Base-by-base conservation (phyloP, 2,797 vertebrate genomes). In the Smutsia temminckii region DNA sequence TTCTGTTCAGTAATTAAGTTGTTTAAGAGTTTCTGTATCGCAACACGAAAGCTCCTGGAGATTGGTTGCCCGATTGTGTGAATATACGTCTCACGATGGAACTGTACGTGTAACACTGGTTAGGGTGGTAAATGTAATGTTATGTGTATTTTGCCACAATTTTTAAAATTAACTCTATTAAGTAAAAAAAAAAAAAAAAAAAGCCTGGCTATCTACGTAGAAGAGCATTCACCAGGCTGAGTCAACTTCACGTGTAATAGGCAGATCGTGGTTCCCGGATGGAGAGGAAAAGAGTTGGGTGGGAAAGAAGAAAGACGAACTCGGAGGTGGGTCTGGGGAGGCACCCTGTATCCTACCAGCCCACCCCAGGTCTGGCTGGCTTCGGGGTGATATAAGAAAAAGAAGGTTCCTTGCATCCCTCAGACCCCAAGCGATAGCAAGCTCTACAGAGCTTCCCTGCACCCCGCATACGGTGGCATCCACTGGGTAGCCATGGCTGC, bases 21-120 rank as follows among this genome's bases (percentile, higher is more conserved):
- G 6, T 51, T 40, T 27, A 29, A 51, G 61, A 8, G 34, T 40
- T 21, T 55, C 40, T 4, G 13, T 64, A 59, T 37, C 6, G 4
- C 37, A 55, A 10, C 7, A 27, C 3, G 49, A 66, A 27, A 59
- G 42, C 3, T 71, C 57, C 74, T 55, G 68, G 68, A 55, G 46
- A 17, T 2, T 6, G 17, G 17, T 40, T 6, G 16, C 11, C 18
- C 20, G 64, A 3, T 3, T 0, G 5, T 10, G 40, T n/a, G 29
- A 3, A 14, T 7, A 4, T 8, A 3, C 11, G 3, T 16, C 9
- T 63, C 12, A 0, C 29, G 8, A 8, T 12, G 4, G 2, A 53
- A 8, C 2, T 0, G 5, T 3, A 10, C 46, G 0, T 8, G 21
- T 27, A 20, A 25, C n/a, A 27, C 53, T 14, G 17, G 18, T 12